Conservation (phyloP, 2,113 vertebrate species). For the Sceloporus tristichus region DNA sequence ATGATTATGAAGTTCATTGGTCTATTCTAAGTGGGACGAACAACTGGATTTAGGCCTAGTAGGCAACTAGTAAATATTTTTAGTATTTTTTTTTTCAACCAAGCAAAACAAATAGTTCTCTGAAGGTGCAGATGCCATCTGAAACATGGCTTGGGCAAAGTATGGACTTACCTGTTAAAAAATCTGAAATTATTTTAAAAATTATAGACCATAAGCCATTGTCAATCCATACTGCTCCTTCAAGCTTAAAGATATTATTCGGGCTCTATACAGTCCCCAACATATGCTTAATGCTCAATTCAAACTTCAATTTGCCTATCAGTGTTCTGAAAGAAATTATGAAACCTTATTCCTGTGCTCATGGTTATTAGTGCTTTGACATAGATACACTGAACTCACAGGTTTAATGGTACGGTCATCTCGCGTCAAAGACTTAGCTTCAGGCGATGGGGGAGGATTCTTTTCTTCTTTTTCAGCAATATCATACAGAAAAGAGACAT, state of each 20-base stretch:
- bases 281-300: background rate
- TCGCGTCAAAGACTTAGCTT: constrained; percentile 8
- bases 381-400: constrained; percentile 17
- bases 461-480: constrained; percentile 63
- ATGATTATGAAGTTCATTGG: too few relatives aligned
- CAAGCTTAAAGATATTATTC: background rate
- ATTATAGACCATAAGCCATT: too few relatives aligned
- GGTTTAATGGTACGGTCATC: background rate
- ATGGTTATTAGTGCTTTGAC: background rate
- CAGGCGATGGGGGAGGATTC: background rate
- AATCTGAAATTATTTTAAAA: too few relatives aligned
- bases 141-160: background rate
- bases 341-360: background rate
- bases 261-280: background rate
- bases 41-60: too few relatives aligned
- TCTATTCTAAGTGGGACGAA: too few relatives aligned
- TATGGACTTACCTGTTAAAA: too few relatives aligned
- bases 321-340: background rate
- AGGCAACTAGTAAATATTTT: background rate
- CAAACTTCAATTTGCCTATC: background rate
- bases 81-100: background rate
- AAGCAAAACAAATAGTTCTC: background rate
- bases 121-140: background rate
- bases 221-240: background rate
- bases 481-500: constrained; percentile 88